Evolutionary conservation across 1,140 invertebrate species (phyloP).

Genomic region (Ceratina calcarata): DNA sequence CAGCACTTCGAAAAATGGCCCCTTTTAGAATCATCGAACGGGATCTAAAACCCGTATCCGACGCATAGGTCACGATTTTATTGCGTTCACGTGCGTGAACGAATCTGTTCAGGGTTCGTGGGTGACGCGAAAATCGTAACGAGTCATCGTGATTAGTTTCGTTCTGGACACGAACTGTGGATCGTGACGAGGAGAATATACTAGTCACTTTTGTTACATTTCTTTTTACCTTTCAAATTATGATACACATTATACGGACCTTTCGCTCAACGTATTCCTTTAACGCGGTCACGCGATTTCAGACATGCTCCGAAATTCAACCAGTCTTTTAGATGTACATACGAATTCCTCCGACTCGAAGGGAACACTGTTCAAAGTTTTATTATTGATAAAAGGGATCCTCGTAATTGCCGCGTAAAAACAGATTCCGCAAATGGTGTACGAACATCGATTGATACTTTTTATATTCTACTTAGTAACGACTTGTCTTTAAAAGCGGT

Average conservation of each 20-base stretch:
- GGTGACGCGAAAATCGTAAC: conserved; percentile 23
- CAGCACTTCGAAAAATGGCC: not conserved
- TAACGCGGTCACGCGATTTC: not conserved
- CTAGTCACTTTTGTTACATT: not conserved
- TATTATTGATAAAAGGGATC: too few relatives aligned
- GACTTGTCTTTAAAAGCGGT: too few relatives aligned
- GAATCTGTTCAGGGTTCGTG: conserved; percentile 30
- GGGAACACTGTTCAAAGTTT: too few relatives aligned
- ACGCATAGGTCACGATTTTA: conserved; percentile 49
- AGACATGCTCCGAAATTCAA: not conserved
- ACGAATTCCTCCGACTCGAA: too few relatives aligned
- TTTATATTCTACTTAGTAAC: too few relatives aligned
- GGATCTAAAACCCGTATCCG: conserved; percentile 7
- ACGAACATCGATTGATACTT: too few relatives aligned
- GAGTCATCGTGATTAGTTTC: conserved; percentile 27
- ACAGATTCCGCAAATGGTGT: too few relatives aligned
- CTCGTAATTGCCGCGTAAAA: too few relatives aligned
- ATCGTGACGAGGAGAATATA: conserved; percentile 26
- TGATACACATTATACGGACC: not conserved
- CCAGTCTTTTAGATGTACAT: too few relatives aligned
- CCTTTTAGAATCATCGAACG: not conserved
- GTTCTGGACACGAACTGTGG: conserved; percentile 1
- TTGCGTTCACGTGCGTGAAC: conserved; percentile 7
- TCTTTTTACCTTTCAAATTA: not conserved
- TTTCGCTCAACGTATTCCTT: not conserved